Conservation (phyloP, 2,113 vertebrate genomes). For the Centropus unirufus region DNA sequence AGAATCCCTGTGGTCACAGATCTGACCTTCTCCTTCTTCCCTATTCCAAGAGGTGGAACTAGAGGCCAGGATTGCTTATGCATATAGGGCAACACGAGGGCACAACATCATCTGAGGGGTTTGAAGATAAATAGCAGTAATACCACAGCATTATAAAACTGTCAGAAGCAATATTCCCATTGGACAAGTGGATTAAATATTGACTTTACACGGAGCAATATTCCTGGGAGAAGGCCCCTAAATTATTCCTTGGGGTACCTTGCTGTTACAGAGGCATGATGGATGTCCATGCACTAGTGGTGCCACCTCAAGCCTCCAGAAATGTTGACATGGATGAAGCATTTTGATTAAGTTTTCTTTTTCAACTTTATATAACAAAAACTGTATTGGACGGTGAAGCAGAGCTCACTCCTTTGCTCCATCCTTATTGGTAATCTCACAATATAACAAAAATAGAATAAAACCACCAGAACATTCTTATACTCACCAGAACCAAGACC, state of each 20-base stretch:
- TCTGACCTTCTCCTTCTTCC: neutral
- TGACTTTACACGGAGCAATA: constrained; percentile 43
- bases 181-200: constrained; percentile 56
- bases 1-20: neutral
- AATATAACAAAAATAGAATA: neutral
- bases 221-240: constrained; percentile 40
- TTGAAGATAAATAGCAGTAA: constrained; percentile 72
- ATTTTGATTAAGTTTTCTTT: constrained; percentile 18
- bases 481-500: neutral
- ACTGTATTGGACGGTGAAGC: neutral
- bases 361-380: constrained; percentile 44
- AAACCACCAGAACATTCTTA: neutral
- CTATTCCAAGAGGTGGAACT: neutral
- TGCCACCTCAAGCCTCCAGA: constrained; percentile 35
- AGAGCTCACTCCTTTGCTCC: neutral
- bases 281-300: constrained; percentile 46
- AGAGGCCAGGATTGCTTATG: neutral
- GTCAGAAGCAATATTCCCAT: constrained; percentile 65
- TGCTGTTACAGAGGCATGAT: constrained; percentile 31
- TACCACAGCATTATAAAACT: constrained; percentile 64
- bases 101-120: neutral
- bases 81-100: neutral
- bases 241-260: constrained; percentile 55
- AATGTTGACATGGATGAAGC: constrained; percentile 37
- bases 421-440: neutral